These are phyloP conservation scores for Podiceps cristatus DNA, from an alignment of 2,113 vertebrate species.

Conservation along the genomic window DNA sequence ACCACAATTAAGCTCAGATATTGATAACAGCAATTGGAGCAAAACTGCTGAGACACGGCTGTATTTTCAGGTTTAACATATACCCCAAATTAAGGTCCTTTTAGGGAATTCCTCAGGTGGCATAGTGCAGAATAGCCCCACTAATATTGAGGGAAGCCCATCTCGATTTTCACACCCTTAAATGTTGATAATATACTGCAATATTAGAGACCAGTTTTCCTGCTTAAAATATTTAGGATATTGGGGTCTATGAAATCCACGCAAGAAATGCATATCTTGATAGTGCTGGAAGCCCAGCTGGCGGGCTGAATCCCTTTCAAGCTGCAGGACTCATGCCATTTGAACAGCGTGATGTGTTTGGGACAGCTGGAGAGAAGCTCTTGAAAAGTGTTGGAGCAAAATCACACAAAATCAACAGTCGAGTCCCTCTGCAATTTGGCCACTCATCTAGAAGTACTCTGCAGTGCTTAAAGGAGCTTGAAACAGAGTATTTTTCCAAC, in stretches of 20 bases:
- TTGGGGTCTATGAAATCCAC: not conserved
- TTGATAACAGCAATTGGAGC: constrained; percentile 53
- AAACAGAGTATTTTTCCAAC: not conserved
- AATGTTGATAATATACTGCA: not conserved
- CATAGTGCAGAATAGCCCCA: not conserved
- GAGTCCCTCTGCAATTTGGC: not conserved
- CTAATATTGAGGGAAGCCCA: not conserved
- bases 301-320: constrained; percentile 33
- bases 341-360: not conserved
- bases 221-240: not conserved
- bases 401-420: constrained; percentile 38
- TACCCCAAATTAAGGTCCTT: constrained; percentile 4
- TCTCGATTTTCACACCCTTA: not conserved
- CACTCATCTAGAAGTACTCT: not conserved
- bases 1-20: constrained; percentile 20
- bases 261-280: not conserved
- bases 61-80: constrained; percentile 39
- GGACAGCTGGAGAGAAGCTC: constrained; percentile 14
- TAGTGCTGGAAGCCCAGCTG: not conserved
- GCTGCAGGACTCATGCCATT: not conserved
- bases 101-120: not conserved
- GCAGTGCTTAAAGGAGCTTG: not conserved
- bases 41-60: constrained; percentile 39
- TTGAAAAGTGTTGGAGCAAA: constrained; percentile 31
- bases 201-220: not conserved